Evolutionary conservation across 2,888 invertebrate genomes (phyloP), one percentile per base, ranked within the genome.

Genomic region (Lithophane socia): DNA sequence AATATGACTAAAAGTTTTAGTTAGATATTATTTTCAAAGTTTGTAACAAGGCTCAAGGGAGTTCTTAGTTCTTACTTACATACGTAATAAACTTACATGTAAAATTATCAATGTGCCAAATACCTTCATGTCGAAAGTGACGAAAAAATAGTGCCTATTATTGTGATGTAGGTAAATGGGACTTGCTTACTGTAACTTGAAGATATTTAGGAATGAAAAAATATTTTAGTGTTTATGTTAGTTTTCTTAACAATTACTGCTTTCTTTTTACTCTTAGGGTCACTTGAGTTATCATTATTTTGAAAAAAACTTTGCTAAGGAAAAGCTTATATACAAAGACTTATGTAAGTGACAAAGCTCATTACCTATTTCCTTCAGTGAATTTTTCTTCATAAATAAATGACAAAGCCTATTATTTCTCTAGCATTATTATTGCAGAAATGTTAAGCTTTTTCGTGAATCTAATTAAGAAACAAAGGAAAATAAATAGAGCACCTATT

Each of bases 11-110:
- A 73, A 80, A 79, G 42, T 80, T 80, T 68, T 16, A 49, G 2
- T 49, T 47, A 64, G 47, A 79, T 13, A 80, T 66, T 49, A 72
- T 73, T 80, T 73, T 56, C 47, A 56, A 80, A 79, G 74, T 80
- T 79, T 54, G 44, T 80, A 68, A 75, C 68, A 68, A 80, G 37
- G 4, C 64, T 58, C 64, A 29, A 16, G 58, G 37, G 67, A 52
- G 42, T 72, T 65, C 24, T 29, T 64, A 44, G 16, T 52, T 67
- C 21, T 42, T 42, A 61, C 16, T n/a, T 60, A 68, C 52, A 29
- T 76, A n/a, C 8, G 24, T 21, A 49, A 47, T 47, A 47, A 16
- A 58, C 13, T 12, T 21, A 73, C n/a, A 21, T 44, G 29, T 24
- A 42, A 77, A 69, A 29, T 82, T 82, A 69, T 54, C 47, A 44